A percentile compares a stretch with the other conserved stretches of the same genome.
These are phyloP conservation scores for Ennomos fuscantarius DNA, from an alignment of 2,888 invertebrate species.

Conservation along the genomic window DNA sequence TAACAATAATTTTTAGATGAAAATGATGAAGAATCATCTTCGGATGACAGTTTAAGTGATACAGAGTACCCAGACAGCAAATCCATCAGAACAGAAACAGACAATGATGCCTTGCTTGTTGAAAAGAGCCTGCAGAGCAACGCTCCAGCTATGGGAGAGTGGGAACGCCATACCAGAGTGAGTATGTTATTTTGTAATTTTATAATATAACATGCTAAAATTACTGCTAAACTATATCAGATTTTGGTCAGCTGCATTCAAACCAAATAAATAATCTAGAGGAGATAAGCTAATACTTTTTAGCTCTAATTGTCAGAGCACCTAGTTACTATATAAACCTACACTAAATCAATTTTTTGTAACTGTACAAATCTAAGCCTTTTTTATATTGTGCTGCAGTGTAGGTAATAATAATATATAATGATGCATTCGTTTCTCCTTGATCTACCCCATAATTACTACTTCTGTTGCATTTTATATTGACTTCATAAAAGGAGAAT, in stretches of 20 bases:
- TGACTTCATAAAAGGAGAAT: too few species aligned
- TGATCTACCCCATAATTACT: too few species aligned
- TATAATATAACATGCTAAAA: background rate
- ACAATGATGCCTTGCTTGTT: constrained; percentile 66
- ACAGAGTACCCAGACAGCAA: constrained; percentile 75
- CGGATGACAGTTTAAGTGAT: constrained; percentile 70
- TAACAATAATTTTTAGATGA: constrained; percentile 51
- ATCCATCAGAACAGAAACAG: constrained; percentile 43
- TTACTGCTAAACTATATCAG: too few species aligned
- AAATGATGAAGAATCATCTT: constrained; percentile 57
- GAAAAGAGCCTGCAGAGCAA: constrained; percentile 86
- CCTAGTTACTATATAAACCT: too few species aligned
- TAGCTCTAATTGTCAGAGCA: too few species aligned
- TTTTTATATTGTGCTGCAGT: too few species aligned
- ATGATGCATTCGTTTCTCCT: too few species aligned
- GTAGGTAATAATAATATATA: too few species aligned
- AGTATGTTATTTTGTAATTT: constrained; percentile 50
- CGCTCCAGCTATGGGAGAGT: constrained; percentile 88
- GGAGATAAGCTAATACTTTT: constrained; percentile 14
- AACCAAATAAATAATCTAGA: background rate
- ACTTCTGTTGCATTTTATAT: too few species aligned
- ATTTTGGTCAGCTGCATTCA: too few species aligned
- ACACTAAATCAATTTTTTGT: too few species aligned
- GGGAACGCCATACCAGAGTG: constrained; percentile 96
- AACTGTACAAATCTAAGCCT: too few species aligned